A percentile compares a stretch with the other conserved stretches of the same genome.
Evolutionary conservation across 2,797 vertebrate species (phyloP).

Genomic region (Brachyalestes nurse): DNA sequence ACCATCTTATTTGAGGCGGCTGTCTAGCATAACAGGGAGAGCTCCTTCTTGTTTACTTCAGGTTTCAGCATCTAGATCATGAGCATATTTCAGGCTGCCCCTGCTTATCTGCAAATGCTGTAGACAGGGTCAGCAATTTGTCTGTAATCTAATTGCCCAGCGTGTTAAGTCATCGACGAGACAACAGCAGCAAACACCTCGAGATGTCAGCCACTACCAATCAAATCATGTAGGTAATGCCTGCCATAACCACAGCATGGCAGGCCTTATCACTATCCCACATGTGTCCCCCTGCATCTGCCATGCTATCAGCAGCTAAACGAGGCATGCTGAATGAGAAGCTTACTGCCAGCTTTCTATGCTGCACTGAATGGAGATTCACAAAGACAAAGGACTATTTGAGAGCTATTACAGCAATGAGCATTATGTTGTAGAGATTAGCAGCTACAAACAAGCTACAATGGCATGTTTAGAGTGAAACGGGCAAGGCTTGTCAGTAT

Average conservation of each 20-base stretch:
- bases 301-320: conserved; percentile 34
- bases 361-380: conserved; percentile 27
- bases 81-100: conserved; percentile 34
- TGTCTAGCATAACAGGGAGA: background rate
- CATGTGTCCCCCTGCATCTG: conserved; percentile 28
- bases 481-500: conserved; percentile 17
- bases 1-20: background rate
- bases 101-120: conserved; percentile 49
- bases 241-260: conserved; percentile 52
- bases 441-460: conserved; percentile 40
- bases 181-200: conserved; percentile 35
- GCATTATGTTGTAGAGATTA: conserved; percentile 48
- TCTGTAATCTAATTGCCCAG: conserved; percentile 57
- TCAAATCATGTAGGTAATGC: conserved; percentile 54
- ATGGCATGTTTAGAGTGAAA: conserved; percentile 35
- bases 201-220: conserved; percentile 52
- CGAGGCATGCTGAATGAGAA: conserved; percentile 38
- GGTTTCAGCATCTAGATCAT: conserved; percentile 23
- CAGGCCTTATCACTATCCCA: conserved; percentile 37
- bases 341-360: conserved; percentile 33
- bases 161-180: conserved; percentile 49
- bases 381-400: conserved; percentile 46
- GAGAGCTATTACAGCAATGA: conserved; percentile 51
- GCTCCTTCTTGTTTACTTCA: background rate
- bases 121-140: conserved; percentile 54